Conservation (phyloP, 2,888 invertebrate genomes). For the Branchipolynoe longqiensis region DNA sequence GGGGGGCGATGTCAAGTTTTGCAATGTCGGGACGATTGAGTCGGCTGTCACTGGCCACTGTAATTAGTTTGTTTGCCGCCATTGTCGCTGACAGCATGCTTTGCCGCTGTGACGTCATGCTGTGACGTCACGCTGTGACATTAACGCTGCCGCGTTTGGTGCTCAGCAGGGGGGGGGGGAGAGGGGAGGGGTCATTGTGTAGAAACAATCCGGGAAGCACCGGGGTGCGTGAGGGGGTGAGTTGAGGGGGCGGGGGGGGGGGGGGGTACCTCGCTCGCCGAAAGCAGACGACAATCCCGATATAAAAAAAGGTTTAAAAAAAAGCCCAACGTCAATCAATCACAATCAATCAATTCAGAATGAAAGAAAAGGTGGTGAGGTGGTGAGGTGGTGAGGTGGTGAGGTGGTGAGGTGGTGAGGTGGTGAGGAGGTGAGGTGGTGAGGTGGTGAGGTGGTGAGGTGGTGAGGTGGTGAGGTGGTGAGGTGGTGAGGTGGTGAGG, state of each 20-base stretch:
- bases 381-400: too few species aligned
- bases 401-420: too few species aligned
- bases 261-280: too few species aligned
- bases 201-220: slow-evolving; percentile 50
- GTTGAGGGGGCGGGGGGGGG: too few species aligned
- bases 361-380: too few species aligned
- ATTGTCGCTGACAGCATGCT: slow-evolving; percentile 52
- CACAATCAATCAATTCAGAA: too few species aligned
- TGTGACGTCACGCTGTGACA: slow-evolving; percentile 53
- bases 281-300: neutral
- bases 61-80: slow-evolving; percentile 55
- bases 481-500: too few species aligned
- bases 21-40: slow-evolving; percentile 12
- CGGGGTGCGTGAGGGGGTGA: too few species aligned
- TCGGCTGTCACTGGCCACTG: slow-evolving; percentile 45
- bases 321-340: neutral
- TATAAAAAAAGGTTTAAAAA: neutral
- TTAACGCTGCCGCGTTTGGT: slow-evolving; percentile 21
- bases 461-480: too few species aligned
- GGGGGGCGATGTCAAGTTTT: slow-evolving; percentile 21
- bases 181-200: slow-evolving; percentile 49
- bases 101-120: slow-evolving; percentile 46
- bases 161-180: slow-evolving; percentile 22
- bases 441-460: too few species aligned
- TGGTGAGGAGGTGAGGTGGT: too few species aligned